Evolutionary conservation across 2,113 vertebrate species (phyloP).

Genomic region (Sterna hirundo): DNA sequence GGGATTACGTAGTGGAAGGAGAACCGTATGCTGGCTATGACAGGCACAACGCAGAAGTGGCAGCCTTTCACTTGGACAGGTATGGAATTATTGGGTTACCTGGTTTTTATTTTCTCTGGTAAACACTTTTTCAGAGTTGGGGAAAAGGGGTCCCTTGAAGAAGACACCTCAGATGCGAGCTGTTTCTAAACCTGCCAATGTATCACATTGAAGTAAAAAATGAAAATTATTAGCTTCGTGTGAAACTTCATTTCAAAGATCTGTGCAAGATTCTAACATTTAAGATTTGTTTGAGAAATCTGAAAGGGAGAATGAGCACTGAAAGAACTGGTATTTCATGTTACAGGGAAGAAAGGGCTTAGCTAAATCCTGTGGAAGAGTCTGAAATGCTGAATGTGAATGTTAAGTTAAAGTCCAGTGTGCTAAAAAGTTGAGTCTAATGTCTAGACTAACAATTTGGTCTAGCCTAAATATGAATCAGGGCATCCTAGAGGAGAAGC

Average conservation of each 20-base stretch:
- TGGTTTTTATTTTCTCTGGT: background rate
- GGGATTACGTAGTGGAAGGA: conserved; percentile 93
- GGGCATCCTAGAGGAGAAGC: background rate
- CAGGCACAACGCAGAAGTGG: conserved; percentile 95
- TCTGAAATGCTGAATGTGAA: background rate
- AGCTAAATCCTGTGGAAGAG: background rate
- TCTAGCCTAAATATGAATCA: background rate
- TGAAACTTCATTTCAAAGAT: background rate
- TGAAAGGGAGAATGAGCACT: background rate
- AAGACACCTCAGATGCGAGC: background rate
- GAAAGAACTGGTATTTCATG: background rate
- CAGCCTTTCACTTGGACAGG: conserved; percentile 98
- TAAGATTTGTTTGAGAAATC: background rate
- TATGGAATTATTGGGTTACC: conserved; percentile 39
- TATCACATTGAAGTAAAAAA: background rate
- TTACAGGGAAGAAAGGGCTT: background rate
- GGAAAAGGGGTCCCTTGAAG: background rate
- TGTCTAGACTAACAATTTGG: background rate
- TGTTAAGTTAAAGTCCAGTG: background rate
- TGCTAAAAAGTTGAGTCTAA: background rate
- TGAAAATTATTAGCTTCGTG: background rate
- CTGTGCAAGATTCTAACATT: background rate
- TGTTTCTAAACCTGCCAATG: background rate
- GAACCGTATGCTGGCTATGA: conserved; percentile 97
- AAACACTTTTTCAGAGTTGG: background rate